These are phyloP conservation scores for Sacculina carcini DNA, from an alignment of 2,888 invertebrate genomes.

Conservation along the genomic window DNA sequence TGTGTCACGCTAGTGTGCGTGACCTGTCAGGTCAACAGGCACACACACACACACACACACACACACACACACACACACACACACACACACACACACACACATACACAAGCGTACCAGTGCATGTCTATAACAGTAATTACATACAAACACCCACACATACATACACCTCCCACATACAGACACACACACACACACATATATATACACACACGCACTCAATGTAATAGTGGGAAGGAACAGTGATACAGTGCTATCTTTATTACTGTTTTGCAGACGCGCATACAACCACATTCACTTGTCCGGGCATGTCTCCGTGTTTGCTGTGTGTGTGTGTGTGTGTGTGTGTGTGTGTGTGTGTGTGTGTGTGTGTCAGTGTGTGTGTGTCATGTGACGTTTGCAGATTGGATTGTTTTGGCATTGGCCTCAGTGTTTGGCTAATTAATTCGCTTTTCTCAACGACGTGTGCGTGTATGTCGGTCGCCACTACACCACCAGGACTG, in stretches of 20 bases:
- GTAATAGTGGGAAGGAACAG: neutral
- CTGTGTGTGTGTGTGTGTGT: neutral
- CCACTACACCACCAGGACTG: no score
- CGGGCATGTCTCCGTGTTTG: no score
- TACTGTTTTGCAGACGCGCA: neutral
- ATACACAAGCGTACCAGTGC: neutral
- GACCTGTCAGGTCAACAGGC: neutral
- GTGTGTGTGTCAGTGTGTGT: neutral
- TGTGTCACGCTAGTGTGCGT: neutral
- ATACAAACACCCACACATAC: neutral
- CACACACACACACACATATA: neutral
- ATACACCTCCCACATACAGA: neutral
- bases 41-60: neutral
- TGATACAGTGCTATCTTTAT: neutral
- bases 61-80: neutral
- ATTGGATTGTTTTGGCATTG: no score
- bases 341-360: constrained; percentile 1
- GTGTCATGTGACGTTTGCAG: no score
- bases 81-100: neutral
- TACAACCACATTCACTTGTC: neutral
- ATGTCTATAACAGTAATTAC: neutral
- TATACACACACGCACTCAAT: neutral
- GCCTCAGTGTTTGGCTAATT: no score
- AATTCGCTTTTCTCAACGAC: no score
- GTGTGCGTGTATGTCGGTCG: no score